A percentile compares a stretch with the other conserved stretches of the same genome.
phyloP scores from a whole-genome alignment of 1,140 invertebrate species.

The Cylas formicarius region DNA sequence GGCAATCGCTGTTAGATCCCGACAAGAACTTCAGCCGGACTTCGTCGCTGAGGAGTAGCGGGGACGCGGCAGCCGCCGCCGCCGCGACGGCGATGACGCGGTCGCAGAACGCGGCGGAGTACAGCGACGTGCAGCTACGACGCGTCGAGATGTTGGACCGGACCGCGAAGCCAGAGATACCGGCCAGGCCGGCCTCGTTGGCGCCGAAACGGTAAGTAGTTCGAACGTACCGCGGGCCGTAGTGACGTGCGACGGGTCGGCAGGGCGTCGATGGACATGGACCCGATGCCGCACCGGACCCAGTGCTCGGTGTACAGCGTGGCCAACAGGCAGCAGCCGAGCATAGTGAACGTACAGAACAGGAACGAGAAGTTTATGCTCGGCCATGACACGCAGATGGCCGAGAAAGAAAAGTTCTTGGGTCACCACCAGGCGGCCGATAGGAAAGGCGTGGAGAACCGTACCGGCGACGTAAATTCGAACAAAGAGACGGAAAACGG shows the following conservation, averaged over 20 bases:
- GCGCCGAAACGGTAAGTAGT: slow-evolving; percentile 43
- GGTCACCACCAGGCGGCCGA: slow-evolving; percentile 23
- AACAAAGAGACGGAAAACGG: slow-evolving; percentile 21
- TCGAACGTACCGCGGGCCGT: too few relatives aligned
- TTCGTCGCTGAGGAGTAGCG: slow-evolving; percentile 12
- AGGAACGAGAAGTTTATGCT: slow-evolving; percentile 26
- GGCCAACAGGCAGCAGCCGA: slow-evolving; percentile 38
- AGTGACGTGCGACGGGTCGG: slow-evolving; percentile 16
- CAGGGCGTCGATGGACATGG: slow-evolving; percentile 18
- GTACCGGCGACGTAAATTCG: slow-evolving; percentile 28
- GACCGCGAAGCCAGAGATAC: slow-evolving; percentile 56
- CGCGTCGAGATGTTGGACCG: slow-evolving; percentile 19
- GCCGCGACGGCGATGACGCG: slow-evolving; percentile 19
- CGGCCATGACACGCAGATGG: slow-evolving; percentile 39
- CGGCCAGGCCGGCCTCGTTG: slow-evolving; percentile 61
- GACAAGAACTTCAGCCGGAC: slow-evolving; percentile 11
- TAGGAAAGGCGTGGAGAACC: slow-evolving; percentile 21
- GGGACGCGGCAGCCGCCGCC: slow-evolving; percentile 3
- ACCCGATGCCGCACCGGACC: slow-evolving; percentile 23
- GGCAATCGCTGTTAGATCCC: slow-evolving; percentile 14
- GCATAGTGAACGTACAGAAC: slow-evolving; percentile 34
- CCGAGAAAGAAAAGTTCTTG: slow-evolving; percentile 39
- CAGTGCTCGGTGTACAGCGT: slow-evolving; percentile 37
- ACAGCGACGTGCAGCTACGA: slow-evolving; percentile 30
- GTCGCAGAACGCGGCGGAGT: slow-evolving; percentile 9